Conservation (phyloP, 2,888 invertebrate species). For the Encarsia formosa region DNA sequence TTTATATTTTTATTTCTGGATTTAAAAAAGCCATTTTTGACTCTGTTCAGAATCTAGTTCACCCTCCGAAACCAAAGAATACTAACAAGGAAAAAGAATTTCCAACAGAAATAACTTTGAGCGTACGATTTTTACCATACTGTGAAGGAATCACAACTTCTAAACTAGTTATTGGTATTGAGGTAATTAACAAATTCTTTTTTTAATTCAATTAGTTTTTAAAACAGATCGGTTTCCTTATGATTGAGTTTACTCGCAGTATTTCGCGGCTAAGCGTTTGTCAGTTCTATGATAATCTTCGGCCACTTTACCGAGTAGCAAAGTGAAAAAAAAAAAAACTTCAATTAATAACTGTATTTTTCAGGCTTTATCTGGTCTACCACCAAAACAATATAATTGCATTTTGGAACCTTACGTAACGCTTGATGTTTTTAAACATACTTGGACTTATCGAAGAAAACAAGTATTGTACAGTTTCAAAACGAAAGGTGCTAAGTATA, state of each 20-base stretch:
- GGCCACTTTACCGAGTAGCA: too few species aligned
- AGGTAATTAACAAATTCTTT: conserved; percentile 41
- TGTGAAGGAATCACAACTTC: conserved; percentile 40
- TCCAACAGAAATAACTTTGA: conserved; percentile 47
- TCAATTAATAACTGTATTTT: conserved; percentile 2
- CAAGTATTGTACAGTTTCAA: conserved; percentile 47
- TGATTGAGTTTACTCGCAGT: too few species aligned
- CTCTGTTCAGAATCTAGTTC: conserved; percentile 28
- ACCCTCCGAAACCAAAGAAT: conserved; percentile 35
- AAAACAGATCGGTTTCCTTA: too few species aligned
- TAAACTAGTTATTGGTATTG: conserved; percentile 46
- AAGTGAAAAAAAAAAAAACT: too few species aligned
- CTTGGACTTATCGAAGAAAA: conserved; percentile 46
- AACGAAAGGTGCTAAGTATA: conserved; percentile 48
- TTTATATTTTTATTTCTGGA: background rate
- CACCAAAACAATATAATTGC: conserved; percentile 52
- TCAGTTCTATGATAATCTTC: too few species aligned
- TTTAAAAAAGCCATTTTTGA: background rate
- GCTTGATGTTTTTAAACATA: conserved; percentile 43
- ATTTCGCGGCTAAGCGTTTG: too few species aligned
- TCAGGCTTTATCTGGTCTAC: conserved; percentile 51
- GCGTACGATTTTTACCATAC: conserved; percentile 45
- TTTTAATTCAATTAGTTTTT: too few species aligned
- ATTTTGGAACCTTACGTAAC: conserved; percentile 48
- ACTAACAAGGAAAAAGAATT: conserved; percentile 39